These are phyloP conservation scores for Anthrax anthrax DNA, from an alignment of 2,888 invertebrate genomes.

Conservation along the genomic window DNA sequence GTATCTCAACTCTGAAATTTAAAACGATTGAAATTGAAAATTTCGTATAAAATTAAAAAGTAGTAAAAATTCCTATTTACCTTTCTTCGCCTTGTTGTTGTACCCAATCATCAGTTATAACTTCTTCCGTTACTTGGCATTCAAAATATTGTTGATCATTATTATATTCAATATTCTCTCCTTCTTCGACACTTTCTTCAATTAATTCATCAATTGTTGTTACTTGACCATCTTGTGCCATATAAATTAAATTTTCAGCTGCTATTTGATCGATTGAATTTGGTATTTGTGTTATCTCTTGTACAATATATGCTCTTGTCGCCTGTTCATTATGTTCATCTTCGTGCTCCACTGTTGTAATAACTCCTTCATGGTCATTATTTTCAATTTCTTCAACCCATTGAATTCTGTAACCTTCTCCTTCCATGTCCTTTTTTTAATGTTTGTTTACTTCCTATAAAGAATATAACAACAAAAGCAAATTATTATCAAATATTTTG, in stretches of 20 bases:
- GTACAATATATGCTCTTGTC: slow-evolving; percentile 8
- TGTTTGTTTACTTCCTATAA: not conserved
- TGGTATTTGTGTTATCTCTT: slow-evolving; percentile 12
- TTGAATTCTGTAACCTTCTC: slow-evolving; percentile 22
- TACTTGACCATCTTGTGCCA: slow-evolving; percentile 41
- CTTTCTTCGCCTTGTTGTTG: slow-evolving; percentile 56
- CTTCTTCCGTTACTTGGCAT: slow-evolving; percentile 60
- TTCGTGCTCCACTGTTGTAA: slow-evolving; percentile 7
- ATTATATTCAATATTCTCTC: slow-evolving; percentile 20
- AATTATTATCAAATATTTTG: too few relatives aligned
- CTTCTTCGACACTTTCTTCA: slow-evolving; percentile 20
- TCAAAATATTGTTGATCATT: slow-evolving; percentile 34
- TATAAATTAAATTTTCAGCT: slow-evolving; percentile 46
- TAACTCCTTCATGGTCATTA: slow-evolving; percentile 9
- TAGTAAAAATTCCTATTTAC: slow-evolving; percentile 27
- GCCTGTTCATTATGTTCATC: not conserved
- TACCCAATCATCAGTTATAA: slow-evolving; percentile 71
- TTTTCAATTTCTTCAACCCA: slow-evolving; percentile 23
- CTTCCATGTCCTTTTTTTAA: slow-evolving; percentile 13
- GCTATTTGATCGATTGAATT: slow-evolving; percentile 42
- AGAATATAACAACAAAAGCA: too few relatives aligned
- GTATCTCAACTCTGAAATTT: slow-evolving; percentile 48
- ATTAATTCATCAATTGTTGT: slow-evolving; percentile 24
- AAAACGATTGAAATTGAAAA: not conserved
- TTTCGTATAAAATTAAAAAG: not conserved